Percentiles rank a stretch among this genome's conserved stretches.
phyloP scores from a whole-genome alignment of 2,113 vertebrate species.

The Pteruthius melanotis region DNA sequence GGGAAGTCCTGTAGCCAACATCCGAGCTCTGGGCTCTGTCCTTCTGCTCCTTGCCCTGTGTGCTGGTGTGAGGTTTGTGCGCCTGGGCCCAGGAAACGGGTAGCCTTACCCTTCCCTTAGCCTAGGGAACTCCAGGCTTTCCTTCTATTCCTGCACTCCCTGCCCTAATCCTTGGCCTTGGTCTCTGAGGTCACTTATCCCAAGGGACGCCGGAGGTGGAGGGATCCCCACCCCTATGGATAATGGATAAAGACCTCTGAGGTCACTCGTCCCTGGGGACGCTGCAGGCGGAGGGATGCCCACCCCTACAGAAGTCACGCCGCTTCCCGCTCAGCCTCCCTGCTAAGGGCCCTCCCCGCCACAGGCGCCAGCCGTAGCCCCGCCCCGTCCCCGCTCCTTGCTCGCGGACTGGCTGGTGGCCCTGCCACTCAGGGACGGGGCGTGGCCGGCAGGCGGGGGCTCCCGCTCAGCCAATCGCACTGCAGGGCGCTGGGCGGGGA shows the following conservation, averaged over 20 bases:
- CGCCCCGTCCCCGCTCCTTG: fast-evolving
- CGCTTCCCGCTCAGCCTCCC: fast-evolving
- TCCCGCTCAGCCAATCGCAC: background rate
- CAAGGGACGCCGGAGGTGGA: fast-evolving
- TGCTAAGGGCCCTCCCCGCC: background rate
- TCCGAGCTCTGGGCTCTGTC: background rate
- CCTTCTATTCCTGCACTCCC: background rate
- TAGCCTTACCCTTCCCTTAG: fast-evolving
- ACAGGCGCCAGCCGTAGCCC: fast-evolving
- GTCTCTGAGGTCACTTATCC: too few species aligned
- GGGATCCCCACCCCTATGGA: too few species aligned
- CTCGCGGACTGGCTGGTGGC: fast-evolving
- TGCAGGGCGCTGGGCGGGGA: fast-evolving
- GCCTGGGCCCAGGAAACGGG: too few species aligned
- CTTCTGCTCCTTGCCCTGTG: background rate
- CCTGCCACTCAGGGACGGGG: background rate
- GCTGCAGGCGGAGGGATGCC: background rate
- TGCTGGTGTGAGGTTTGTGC: fast-evolving
- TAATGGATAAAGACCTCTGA: background rate
- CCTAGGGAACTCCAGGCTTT: background rate
- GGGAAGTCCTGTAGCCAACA: fast-evolving
- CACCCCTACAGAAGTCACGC: fast-evolving
- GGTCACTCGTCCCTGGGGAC: background rate
- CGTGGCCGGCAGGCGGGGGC: fast-evolving
- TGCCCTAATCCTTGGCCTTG: background rate